These are phyloP conservation scores for Thymelicus sylvestris DNA, from an alignment of 2,888 invertebrate genomes.

Conservation along the genomic window DNA sequence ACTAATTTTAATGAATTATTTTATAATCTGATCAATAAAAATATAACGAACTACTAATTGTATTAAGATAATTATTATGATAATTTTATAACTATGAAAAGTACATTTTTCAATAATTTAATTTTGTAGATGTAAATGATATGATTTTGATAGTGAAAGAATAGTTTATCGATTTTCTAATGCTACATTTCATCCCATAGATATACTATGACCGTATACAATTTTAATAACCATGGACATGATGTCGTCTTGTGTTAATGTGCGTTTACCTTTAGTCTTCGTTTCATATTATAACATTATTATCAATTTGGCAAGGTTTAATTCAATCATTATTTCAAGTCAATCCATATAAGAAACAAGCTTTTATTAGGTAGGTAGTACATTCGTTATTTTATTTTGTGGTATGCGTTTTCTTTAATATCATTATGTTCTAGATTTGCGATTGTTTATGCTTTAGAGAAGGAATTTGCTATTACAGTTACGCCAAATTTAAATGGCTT, in stretches of 20 bases:
- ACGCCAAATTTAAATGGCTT: not conserved
- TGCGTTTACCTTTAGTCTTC: slow-evolving; percentile 3
- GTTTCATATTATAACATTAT: slow-evolving; percentile 70
- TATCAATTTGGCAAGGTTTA: slow-evolving; percentile 82
- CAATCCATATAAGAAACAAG: slow-evolving; percentile 39
- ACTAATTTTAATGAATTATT: no score
- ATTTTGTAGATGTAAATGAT: no score
- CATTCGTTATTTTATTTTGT: slow-evolving; percentile 4
- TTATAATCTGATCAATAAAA: no score
- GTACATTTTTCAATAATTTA: no score
- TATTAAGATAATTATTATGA: no score
- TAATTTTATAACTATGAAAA: no score
- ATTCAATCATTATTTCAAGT: slow-evolving; percentile 46
- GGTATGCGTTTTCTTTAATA: not conserved
- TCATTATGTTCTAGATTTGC: not conserved
- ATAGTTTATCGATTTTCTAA: no score
- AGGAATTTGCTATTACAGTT: not conserved
- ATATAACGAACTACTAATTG: no score
- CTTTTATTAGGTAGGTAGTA: not conserved
- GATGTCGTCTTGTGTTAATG: slow-evolving; percentile 45
- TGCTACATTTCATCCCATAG: no score
- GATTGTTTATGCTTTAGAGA: not conserved
- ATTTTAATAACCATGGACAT: no score
- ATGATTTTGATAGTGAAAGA: no score
- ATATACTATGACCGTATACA: no score